A percentile compares a stretch with the other conserved stretches of the same genome.
These are phyloP conservation scores for Brachypteracias leptosomus DNA, from an alignment of 2,113 vertebrate genomes.

Conservation along the genomic window DNA sequence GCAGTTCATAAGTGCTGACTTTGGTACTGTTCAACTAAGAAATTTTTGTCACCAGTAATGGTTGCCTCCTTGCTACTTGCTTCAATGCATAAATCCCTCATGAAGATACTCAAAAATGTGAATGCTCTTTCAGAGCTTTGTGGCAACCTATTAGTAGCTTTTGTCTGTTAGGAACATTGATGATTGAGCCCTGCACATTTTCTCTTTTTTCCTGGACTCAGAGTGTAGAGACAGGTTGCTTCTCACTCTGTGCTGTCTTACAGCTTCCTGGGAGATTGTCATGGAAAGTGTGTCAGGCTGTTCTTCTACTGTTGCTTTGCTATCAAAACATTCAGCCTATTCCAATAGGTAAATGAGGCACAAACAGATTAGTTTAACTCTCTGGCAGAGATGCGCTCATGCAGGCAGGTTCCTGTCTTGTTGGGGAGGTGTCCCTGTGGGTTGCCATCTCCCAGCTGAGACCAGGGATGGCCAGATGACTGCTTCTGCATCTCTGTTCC, in stretches of 20 bases:
- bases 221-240: not conserved
- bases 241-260: not conserved
- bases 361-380: not conserved
- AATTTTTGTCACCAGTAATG: not conserved
- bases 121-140: not conserved
- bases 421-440: not conserved
- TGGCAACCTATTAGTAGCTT: not conserved
- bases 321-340: not conserved
- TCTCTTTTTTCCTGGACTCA: not conserved
- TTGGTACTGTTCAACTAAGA: not conserved
- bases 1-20: not conserved
- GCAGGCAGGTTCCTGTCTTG: not conserved
- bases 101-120: not conserved
- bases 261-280: not conserved
- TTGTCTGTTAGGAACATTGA: not conserved
- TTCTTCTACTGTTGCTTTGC: not conserved
- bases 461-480: constrained; percentile 19
- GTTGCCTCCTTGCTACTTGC: not conserved
- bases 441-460: constrained; percentile 42
- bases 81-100: not conserved
- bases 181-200: not conserved
- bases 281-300: not conserved
- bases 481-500: constrained; percentile 11
- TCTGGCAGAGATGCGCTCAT: not conserved
- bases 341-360: constrained; percentile 32